Conservation (phyloP, 2,113 vertebrate genomes). For the Eulacestoma nigropectus region DNA sequence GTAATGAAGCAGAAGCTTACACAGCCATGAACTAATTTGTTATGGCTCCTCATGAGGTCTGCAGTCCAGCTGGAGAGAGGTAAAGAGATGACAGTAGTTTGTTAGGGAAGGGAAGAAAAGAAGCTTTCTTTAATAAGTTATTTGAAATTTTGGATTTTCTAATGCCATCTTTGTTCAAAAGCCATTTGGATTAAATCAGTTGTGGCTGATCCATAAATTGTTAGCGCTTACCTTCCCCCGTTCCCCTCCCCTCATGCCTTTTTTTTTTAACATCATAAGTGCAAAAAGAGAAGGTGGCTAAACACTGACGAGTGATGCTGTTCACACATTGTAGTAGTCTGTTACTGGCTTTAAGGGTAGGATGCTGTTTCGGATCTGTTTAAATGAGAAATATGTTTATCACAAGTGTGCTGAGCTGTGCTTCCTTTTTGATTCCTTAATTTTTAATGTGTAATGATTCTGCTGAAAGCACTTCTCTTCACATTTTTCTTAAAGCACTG, state of each 20-base stretch:
- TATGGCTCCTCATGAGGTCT: constrained; percentile 55
- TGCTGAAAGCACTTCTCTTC: constrained; percentile 10
- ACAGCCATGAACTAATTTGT: constrained; percentile 61
- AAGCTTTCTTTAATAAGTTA: neutral
- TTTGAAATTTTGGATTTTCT: constrained; percentile 13
- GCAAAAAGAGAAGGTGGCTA: neutral
- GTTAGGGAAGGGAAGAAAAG: neutral
- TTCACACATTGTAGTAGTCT: constrained; percentile 4
- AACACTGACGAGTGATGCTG: neutral
- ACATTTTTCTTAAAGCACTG: constrained; percentile 1
- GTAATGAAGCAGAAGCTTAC: constrained; percentile 68
- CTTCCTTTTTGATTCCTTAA: constrained; percentile 40
- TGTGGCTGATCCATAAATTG: neutral
- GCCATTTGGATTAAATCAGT: neutral
- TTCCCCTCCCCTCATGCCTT: fast-evolving
- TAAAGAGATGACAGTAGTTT: constrained; percentile 13
- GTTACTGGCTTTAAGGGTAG: neutral
- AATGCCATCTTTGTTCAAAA: neutral
- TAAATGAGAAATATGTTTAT: constrained; percentile 57
- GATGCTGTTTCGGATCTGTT: neutral
- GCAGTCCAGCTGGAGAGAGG: constrained; percentile 37
- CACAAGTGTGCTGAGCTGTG: constrained; percentile 11
- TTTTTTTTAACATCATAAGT: neutral
- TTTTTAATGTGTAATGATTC: constrained; percentile 46
- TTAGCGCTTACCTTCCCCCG: neutral